Conservation (phyloP, 1,140 invertebrate genomes). For the Cataglyphis hispanica region DNA sequence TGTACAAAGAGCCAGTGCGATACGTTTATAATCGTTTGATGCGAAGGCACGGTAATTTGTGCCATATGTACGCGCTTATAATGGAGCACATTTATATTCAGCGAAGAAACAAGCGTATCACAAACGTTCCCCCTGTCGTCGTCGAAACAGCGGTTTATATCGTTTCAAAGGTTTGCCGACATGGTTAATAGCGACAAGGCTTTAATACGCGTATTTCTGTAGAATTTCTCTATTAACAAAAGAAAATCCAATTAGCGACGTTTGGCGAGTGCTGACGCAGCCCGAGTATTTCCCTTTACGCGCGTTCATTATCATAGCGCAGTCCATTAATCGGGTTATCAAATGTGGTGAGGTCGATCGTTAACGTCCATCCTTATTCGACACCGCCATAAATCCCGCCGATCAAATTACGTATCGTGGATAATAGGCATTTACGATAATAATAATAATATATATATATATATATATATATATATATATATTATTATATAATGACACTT, state of each 20-base stretch:
- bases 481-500: conserved; percentile 47
- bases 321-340: conserved; percentile 54
- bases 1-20: background rate
- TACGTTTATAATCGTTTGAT: conserved; percentile 51
- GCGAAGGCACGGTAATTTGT: conserved; percentile 5
- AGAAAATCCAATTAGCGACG: conserved; percentile 69
- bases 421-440: conserved; percentile 56
- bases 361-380: conserved; percentile 49
- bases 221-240: conserved; percentile 57
- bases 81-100: conserved; percentile 68
- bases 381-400: conserved; percentile 45
- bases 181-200: conserved; percentile 16
- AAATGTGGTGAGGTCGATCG: conserved; percentile 44
- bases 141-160: background rate
- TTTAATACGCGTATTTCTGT: conserved; percentile 31
- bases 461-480: conserved; percentile 22
- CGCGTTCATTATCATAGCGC: conserved; percentile 31
- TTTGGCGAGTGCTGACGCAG: background rate
- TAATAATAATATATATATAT: too few species aligned
- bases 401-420: conserved; percentile 49
- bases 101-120: conserved; percentile 12
- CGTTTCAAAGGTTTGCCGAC: conserved; percentile 19
- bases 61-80: conserved; percentile 4
- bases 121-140: background rate
- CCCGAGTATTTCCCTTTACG: conserved; percentile 4